Base-by-base conservation (phyloP, 2,888 invertebrate species). In the Thumatha senex region DNA sequence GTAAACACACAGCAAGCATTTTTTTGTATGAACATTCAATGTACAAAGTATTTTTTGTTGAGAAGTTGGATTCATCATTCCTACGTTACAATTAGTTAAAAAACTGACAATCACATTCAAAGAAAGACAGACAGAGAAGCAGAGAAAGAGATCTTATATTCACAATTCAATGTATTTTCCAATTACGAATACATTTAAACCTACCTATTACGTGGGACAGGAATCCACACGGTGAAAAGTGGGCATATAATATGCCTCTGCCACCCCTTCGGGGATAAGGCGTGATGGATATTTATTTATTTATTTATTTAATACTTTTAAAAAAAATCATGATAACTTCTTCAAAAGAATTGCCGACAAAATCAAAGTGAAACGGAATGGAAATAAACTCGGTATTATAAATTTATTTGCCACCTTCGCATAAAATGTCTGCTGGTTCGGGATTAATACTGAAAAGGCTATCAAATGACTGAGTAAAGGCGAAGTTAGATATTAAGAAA, bases 351-450 rank as follows among this genome's bases (percentile, higher is more conserved):
- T 48, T 48, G 8, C 34, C 1, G 40, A 40, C 12, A 40, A 47
- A 31, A 40, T 43, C 30, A 30, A 15, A 33, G 40, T 31, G 2
- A 43, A 49, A 47, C 14, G 44, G 47, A 43, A 24, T 15, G 39
- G 10, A 33, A 12, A 24, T 3, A 35, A 12, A 40, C 35, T 1
- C 46, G 55, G 41, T 48, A 36, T 45, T 44, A 59, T 52, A 54
- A 61, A 63, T 62, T 62, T 56, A 55, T 59, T 62, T 62, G 44
- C 56, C 61, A 50, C 53, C 66, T 72, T 63, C 60, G 50, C 55
- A 52, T 62, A 71, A 72, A 74, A 68, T 66, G 55, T 66, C 65
- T 61, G 56, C 51, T 61, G 58, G 62, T 63, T 69, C 67, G 53
- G 56, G 56, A 74, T 76, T 74, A 69, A 67, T 65, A 55, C 56